Evolutionary conservation across 1,140 invertebrate genomes (phyloP).

Genomic region (Ceratina australensis): DNA sequence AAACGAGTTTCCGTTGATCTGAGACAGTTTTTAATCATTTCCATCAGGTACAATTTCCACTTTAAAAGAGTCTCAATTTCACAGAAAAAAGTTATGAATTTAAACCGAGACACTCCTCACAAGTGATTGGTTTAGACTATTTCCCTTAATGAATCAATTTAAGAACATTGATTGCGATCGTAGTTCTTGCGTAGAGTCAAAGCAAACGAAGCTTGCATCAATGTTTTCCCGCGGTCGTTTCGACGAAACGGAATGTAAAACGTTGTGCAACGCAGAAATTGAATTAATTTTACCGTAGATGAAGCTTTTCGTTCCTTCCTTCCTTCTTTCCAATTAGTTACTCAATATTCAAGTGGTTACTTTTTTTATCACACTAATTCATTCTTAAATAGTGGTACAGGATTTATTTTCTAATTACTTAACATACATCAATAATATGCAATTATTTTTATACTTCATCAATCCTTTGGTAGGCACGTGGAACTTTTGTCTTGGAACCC

Average conservation of each 20-base stretch:
- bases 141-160: conserved; percentile 3
- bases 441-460: too few relatives aligned
- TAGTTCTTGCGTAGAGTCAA: neutral
- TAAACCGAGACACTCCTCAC: neutral
- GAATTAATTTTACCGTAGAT: neutral
- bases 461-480: too few relatives aligned
- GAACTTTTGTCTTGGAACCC: too few relatives aligned
- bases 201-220: neutral
- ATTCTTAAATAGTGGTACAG: too few relatives aligned
- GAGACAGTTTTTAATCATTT: too few relatives aligned
- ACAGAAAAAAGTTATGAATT: neutral
- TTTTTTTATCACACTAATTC: too few relatives aligned
- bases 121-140: neutral
- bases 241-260: neutral
- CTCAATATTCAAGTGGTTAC: too few relatives aligned
- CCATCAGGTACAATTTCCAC: too few relatives aligned
- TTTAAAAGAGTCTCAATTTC: neutral
- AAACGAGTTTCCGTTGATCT: too few relatives aligned
- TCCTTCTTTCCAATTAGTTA: neutral
- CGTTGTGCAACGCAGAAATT: neutral
- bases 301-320: neutral
- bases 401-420: too few relatives aligned
- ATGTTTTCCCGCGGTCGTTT: neutral
- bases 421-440: too few relatives aligned
- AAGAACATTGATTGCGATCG: neutral